phyloP scores from a whole-genome alignment of 2,888 invertebrate species.

The Athalia circularis region DNA sequence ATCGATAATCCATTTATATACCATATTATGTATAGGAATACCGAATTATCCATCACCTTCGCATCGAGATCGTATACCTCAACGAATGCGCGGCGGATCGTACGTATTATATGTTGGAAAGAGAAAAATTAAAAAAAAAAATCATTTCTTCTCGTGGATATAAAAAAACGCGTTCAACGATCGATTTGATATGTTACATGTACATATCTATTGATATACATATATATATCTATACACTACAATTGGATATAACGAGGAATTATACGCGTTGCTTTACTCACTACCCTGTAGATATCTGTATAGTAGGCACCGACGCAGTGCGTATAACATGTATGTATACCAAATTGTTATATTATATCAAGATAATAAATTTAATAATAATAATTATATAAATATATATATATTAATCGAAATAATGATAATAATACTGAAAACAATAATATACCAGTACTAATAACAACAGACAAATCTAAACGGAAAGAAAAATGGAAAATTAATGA shows the following conservation, averaged over 20 bases:
- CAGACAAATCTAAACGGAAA: too few species aligned
- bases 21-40: too few species aligned
- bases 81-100: too few species aligned
- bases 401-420: slow-evolving; percentile 57
- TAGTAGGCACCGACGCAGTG: slow-evolving; percentile 67
- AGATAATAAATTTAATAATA: slow-evolving; percentile 25
- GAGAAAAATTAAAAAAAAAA: too few species aligned
- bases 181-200: background rate
- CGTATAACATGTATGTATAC: slow-evolving; percentile 62
- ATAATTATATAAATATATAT: slow-evolving; percentile 48
- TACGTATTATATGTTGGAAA: too few species aligned
- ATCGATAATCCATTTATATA: too few species aligned
- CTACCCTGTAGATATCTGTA: slow-evolving; percentile 73
- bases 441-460: slow-evolving; percentile 17
- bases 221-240: too few species aligned
- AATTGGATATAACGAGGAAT: background rate
- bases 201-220: too few species aligned
- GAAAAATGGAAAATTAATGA: too few species aligned
- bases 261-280: slow-evolving; percentile 63
- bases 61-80: too few species aligned
- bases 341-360: slow-evolving; percentile 65
- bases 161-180: background rate
- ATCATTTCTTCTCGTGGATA: background rate
- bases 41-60: too few species aligned
- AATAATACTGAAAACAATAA: slow-evolving; percentile 58